These are phyloP conservation scores for Eublepharis macularius DNA, from an alignment of 2,113 vertebrate species.

Conservation along the genomic window DNA sequence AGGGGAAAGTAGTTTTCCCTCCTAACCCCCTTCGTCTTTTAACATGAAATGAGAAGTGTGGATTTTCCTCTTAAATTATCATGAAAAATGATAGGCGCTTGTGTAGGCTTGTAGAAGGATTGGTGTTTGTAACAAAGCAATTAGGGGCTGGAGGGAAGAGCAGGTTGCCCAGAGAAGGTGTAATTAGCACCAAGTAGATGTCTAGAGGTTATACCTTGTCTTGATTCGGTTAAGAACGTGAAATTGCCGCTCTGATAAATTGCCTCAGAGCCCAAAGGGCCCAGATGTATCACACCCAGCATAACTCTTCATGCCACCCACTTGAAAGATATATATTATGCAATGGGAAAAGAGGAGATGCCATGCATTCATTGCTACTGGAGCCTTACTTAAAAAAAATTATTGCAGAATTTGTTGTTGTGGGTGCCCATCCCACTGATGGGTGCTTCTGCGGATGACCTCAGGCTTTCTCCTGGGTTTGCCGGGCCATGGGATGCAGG, in stretches of 20 bases:
- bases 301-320: constrained; percentile 66
- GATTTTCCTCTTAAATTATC: constrained; percentile 65
- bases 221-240: constrained; percentile 40
- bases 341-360: constrained; percentile 47
- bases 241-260: constrained; percentile 37
- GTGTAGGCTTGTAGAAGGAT: constrained; percentile 65
- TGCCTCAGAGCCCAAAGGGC: constrained; percentile 40
- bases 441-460: no score
- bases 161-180: constrained; percentile 64
- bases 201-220: constrained; percentile 52
- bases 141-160: constrained; percentile 68
- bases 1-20: background rate
- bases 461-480: no score
- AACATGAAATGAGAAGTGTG: constrained; percentile 60
- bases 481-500: no score
- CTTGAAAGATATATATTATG: constrained; percentile 60
- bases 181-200: constrained; percentile 69
- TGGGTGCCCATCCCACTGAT: no score
- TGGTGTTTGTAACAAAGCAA: constrained; percentile 55
- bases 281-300: constrained; percentile 49
- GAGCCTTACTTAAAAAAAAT: constrained; percentile 45
- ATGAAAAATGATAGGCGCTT: constrained; percentile 63
- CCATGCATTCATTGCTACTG: constrained; percentile 60
- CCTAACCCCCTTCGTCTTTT: background rate
- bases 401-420: background rate